Percentiles rank a stretch among this genome's conserved stretches.
phyloP scores from a whole-genome alignment of 1,140 invertebrate species.

The Globodera ellingtonae region DNA sequence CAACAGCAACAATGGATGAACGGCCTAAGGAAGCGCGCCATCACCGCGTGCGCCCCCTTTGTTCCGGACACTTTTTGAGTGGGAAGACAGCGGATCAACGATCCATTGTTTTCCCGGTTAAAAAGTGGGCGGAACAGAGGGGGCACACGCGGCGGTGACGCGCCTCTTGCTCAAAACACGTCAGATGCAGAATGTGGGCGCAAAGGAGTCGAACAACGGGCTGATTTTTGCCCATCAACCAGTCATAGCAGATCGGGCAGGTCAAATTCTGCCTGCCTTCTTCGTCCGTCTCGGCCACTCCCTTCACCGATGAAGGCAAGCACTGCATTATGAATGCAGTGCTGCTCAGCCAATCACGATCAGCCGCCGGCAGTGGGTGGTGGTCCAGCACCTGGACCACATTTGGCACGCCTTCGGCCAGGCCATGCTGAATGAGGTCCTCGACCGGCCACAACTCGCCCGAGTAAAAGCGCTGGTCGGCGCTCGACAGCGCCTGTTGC shows the following conservation, averaged over 20 bases:
- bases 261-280: background rate
- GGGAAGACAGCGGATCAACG: too few species aligned
- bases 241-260: background rate
- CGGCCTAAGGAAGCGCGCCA: too few species aligned
- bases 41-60: too few species aligned
- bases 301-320: background rate
- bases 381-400: background rate
- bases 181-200: background rate
- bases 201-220: background rate
- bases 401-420: background rate
- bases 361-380: background rate
- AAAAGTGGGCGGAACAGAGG: background rate
- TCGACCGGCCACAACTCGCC: background rate
- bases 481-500: background rate
- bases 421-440: background rate
- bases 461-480: background rate
- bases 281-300: background rate
- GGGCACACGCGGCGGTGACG: background rate
- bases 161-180: background rate
- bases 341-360: background rate
- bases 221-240: too few species aligned
- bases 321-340: background rate
- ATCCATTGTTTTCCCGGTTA: background rate
- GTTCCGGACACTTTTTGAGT: too few species aligned
- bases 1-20: too few species aligned